Evolutionary conservation across 2,113 vertebrate genomes (phyloP), one percentile per base, ranked within the genome.

Genomic region (Percina caprodes): DNA sequence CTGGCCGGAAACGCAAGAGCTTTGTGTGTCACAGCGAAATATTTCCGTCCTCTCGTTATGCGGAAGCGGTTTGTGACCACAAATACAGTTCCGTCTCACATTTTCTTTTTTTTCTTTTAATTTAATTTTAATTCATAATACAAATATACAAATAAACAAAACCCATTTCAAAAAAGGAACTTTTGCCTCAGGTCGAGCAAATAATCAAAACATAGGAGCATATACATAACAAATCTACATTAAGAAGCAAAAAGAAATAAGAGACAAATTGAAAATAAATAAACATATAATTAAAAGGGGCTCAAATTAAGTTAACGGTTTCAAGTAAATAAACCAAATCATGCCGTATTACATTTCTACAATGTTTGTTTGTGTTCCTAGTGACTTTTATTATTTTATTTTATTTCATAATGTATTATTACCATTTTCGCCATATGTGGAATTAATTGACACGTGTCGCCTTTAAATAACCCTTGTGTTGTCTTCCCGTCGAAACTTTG

Each of bases 1-100:
- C 93, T 96, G 95, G 95, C 93, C 95, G 95, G 95, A 96, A 95
- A 86, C 88, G 60, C 77, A 55, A 72, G 18, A 26, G 68, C 80
- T 83, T 79, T 42, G 58, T 21, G 88, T 79, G 91, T 65, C 51
- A 71, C 88, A 4, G n/a, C 67, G 6, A 70, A 83, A 87, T 48
- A 5, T 8, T 14, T 67, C 84, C 86, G 83, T 16, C 16, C 5
- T 2, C 11, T 26, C 4, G 10, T 0, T 2, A 16, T 0, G 45
- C 24, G 80, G 87, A 91, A 86, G 19, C n/a, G 35, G 5, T 11
- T 42, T 42, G 8, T 0, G 13, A 13, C 4, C 5, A 12, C 4
- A 33, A 23, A 42, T 14, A 66, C 33, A 1, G 90, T 90, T 93
- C 94, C 88, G 85, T 3, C 4, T 46, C 6, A 9, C 13, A 11